phyloP scores from a whole-genome alignment of 2,888 invertebrate genomes.

The Celastrina argiolus region DNA sequence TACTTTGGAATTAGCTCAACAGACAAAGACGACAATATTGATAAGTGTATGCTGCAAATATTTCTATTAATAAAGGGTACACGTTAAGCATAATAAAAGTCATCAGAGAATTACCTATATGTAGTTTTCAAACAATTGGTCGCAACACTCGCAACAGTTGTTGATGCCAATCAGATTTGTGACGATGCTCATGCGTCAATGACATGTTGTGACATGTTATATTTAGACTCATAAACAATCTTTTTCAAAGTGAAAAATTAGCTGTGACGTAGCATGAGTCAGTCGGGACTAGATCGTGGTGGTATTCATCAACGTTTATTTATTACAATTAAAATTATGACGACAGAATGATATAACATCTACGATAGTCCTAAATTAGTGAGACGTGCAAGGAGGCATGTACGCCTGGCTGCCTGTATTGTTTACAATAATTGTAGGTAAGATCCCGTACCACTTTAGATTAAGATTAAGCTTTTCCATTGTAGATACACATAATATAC shows the following conservation, averaged over 20 bases:
- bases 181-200: neutral
- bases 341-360: neutral
- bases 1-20: too few species aligned
- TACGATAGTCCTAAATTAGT: neutral
- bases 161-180: neutral
- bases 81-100: too few species aligned
- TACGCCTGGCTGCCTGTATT: neutral
- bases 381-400: neutral
- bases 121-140: constrained; percentile 3
- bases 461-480: too few species aligned
- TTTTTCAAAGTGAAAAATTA: constrained; percentile 12
- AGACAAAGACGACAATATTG: too few species aligned
- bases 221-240: constrained; percentile 1
- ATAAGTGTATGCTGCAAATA: too few species aligned
- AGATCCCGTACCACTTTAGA: neutral
- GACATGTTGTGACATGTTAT: neutral
- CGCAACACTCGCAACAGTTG: neutral
- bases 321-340: neutral
- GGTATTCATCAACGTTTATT: constrained; percentile 15
- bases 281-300: neutral
- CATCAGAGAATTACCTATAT: neutral
- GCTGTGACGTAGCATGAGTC: constrained; percentile 10
- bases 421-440: neutral
- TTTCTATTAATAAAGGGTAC: too few species aligned
- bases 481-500: too few species aligned